phyloP scores from a whole-genome alignment of 2,888 invertebrate genomes.

The Ectropis crepuscularia region DNA sequence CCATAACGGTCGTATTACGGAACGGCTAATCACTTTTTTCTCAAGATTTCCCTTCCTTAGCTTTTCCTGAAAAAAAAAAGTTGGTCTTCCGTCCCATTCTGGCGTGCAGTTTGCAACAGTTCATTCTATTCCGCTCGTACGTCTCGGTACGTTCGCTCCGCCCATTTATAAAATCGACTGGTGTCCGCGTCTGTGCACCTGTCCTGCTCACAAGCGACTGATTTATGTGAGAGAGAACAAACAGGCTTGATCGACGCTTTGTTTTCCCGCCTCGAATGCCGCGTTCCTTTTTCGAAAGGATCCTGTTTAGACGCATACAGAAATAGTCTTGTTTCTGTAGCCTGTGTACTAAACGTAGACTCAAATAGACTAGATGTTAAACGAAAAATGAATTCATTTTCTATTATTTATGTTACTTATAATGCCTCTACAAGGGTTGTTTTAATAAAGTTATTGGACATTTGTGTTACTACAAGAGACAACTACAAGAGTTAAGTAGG shows the following conservation, averaged over 20 bases:
- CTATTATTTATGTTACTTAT: too few relatives aligned
- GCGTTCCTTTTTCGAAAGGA: slow-evolving; percentile 67
- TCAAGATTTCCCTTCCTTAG: slow-evolving; percentile 77
- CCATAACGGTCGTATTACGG: slow-evolving; percentile 53
- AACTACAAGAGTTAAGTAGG: too few relatives aligned
- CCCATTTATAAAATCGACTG: slow-evolving; percentile 84
- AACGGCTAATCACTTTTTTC: slow-evolving; percentile 63
- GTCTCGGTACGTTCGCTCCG: slow-evolving; percentile 81
- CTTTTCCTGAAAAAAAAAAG: slow-evolving; percentile 67
- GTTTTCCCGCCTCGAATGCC: slow-evolving; percentile 76
- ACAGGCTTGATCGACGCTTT: slow-evolving; percentile 83
- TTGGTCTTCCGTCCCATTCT: slow-evolving; percentile 65
- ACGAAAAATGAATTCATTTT: background rate
- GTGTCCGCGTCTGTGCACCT: slow-evolving; percentile 77
- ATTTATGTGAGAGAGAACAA: slow-evolving; percentile 84
- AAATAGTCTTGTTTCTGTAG: background rate
- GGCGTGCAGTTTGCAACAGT: slow-evolving; percentile 77
- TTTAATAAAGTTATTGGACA: too few relatives aligned
- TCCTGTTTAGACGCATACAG: slow-evolving; percentile 29
- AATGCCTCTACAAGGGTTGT: too few relatives aligned
- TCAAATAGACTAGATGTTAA: too few relatives aligned
- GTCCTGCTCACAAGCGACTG: slow-evolving; percentile 81
- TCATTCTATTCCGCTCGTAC: slow-evolving; percentile 82
- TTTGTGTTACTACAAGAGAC: too few relatives aligned
- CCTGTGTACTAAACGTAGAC: too few relatives aligned